These are phyloP conservation scores for Stichodactyla mertensii DNA, from an alignment of 64 coral and sea anemone species.

Conservation along the genomic window DNA sequence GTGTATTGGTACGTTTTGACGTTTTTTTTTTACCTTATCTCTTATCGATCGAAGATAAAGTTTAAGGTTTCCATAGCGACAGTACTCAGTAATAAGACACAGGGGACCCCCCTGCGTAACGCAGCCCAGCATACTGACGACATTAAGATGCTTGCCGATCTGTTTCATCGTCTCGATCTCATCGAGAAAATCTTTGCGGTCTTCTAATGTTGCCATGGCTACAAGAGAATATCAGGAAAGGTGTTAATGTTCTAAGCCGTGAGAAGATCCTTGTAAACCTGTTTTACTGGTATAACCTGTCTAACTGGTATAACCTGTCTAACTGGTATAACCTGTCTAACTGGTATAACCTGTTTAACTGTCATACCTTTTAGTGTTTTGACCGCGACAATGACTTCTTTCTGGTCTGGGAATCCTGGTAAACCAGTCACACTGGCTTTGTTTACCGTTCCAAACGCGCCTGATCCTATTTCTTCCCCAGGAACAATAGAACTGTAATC, in stretches of 20 bases:
- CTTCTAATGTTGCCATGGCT: slow-evolving; percentile 69
- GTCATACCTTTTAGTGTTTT: slow-evolving; percentile 60
- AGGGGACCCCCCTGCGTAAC: slow-evolving; percentile 54
- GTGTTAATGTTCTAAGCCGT: neutral
- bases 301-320: too few species aligned
- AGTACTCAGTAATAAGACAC: slow-evolving; percentile 84
- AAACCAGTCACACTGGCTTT: slow-evolving; percentile 62
- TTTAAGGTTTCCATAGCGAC: slow-evolving; percentile 81
- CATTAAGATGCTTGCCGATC: slow-evolving; percentile 78
- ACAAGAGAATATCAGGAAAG: neutral
- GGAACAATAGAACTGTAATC: slow-evolving; percentile 46
- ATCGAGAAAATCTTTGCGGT: slow-evolving; percentile 60
- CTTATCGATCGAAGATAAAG: slow-evolving; percentile 62
- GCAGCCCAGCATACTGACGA: slow-evolving; percentile 85
- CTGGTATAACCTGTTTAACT: too few species aligned
- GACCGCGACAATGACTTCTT: slow-evolving; percentile 66
- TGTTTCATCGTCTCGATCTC: slow-evolving; percentile 92
- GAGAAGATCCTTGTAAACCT: neutral
- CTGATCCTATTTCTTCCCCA: slow-evolving; percentile 67
- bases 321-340: neutral
- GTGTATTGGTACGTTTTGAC: too few species aligned
- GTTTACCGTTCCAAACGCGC: slow-evolving; percentile 80
- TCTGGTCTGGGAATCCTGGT: slow-evolving; percentile 42
- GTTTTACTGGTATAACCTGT: neutral
- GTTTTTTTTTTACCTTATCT: slow-evolving; percentile 60